These are phyloP conservation scores for Ctenodactylus gundi DNA, from an alignment of 2,113 vertebrate genomes.

Conservation along the genomic window DNA sequence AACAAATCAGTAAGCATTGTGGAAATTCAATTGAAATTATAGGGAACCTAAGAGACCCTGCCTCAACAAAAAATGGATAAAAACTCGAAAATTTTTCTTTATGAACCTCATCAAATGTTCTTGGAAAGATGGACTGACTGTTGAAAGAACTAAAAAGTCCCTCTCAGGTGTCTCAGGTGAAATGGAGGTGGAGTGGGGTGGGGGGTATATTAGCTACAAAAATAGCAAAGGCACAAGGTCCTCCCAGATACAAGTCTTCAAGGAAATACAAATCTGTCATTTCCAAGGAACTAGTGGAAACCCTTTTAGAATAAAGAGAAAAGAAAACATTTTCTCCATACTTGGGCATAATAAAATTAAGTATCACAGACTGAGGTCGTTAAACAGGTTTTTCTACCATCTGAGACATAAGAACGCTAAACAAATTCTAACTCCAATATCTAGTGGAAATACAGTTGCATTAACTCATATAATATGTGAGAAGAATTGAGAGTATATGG, in stretches of 20 bases:
- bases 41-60: not conserved
- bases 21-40: not conserved
- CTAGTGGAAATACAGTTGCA: not conserved
- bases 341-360: too few species aligned
- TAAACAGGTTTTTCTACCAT: too few species aligned
- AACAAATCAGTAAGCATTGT: not conserved
- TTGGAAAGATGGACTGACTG: not conserved
- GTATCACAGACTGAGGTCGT: too few species aligned
- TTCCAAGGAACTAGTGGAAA: too few species aligned
- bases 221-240: not conserved
- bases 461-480: not conserved
- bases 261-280: too few species aligned
- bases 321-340: too few species aligned
- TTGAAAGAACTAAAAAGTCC: not conserved
- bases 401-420: too few species aligned
- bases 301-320: too few species aligned
- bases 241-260: not conserved
- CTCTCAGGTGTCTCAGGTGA: not conserved
- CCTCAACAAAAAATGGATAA: too few species aligned
- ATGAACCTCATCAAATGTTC: not conserved
- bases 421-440: too few species aligned
- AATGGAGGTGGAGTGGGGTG: too few species aligned
- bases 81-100: not conserved
- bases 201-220: too few species aligned
- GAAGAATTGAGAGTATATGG: not conserved